phyloP scores from a whole-genome alignment of 1,140 invertebrate species.

The Drosophila seguyi region DNA sequence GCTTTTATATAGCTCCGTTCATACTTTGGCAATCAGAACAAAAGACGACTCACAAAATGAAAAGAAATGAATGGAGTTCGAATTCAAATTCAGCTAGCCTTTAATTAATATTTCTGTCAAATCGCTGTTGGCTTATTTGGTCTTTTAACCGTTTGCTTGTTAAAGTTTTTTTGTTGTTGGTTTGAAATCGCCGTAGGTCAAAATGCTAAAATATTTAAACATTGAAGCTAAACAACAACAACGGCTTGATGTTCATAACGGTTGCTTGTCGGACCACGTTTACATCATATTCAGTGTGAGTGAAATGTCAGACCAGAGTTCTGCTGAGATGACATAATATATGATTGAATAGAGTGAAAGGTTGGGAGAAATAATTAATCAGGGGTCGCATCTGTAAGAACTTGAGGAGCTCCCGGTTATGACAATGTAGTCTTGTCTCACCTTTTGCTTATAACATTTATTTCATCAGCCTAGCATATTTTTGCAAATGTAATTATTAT shows the following conservation, averaged over 20 bases:
- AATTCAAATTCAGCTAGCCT: constrained; percentile 12
- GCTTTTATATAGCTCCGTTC: background rate
- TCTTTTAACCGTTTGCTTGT: constrained; percentile 25
- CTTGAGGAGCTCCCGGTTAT: background rate
- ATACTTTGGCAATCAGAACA: background rate
- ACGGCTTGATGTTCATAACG: constrained; percentile 1
- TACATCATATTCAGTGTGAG: constrained; percentile 24
- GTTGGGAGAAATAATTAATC: background rate
- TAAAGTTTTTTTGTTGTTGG: constrained; percentile 29
- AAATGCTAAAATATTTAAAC: constrained; percentile 66
- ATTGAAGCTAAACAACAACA: constrained; percentile 18
- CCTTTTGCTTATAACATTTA: background rate
- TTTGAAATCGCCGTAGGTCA: constrained; percentile 19
- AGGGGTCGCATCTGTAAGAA: background rate
- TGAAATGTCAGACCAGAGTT: constrained; percentile 13
- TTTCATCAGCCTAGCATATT: background rate
- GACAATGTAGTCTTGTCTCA: background rate
- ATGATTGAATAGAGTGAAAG: background rate
- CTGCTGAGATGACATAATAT: constrained; percentile 20
- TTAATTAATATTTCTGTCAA: constrained; percentile 37
- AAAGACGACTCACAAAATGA: background rate
- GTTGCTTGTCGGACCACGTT: background rate
- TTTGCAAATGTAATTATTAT: background rate
- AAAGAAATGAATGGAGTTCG: background rate
- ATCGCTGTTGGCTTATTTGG: constrained; percentile 12